phyloP scores from a whole-genome alignment of 2,888 invertebrate species.

The Apamea anceps region DNA sequence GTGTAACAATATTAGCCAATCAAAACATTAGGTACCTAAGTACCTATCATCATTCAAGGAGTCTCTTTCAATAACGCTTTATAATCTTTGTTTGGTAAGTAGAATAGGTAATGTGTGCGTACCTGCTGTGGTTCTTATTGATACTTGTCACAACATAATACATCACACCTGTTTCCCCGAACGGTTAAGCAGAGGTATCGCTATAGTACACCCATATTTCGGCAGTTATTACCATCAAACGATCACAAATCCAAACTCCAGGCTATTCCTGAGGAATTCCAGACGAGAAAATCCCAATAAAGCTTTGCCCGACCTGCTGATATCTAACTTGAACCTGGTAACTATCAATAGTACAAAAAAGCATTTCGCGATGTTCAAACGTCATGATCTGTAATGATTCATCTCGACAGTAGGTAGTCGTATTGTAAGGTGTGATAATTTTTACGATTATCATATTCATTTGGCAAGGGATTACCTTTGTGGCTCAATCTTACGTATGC shows the following conservation, averaged over 20 bases:
- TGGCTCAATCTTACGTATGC: slow-evolving; percentile 24
- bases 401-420: slow-evolving; percentile 21
- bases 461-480: slow-evolving; percentile 34
- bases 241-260: too few species aligned
- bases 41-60: not conserved
- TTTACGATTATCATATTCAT: slow-evolving; percentile 29
- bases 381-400: slow-evolving; percentile 20
- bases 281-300: too few species aligned
- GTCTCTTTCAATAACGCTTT: not conserved
- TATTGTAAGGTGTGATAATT: slow-evolving; percentile 18
- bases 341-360: not conserved
- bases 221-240: too few species aligned
- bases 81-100: not conserved
- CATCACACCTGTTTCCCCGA: too few species aligned
- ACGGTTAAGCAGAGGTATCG: too few species aligned
- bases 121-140: not conserved
- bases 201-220: too few species aligned
- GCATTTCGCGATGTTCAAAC: not conserved
- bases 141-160: too few species aligned
- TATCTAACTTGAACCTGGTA: not conserved
- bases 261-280: too few species aligned
- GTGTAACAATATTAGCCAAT: not conserved
- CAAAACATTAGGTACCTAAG: not conserved
- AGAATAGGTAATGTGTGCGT: not conserved
- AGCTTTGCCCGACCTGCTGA: too few species aligned